A percentile compares a stretch with the other conserved stretches of the same genome.
Conservation (phyloP, 2,888 invertebrate species). For the Tenthredo amoena region DNA sequence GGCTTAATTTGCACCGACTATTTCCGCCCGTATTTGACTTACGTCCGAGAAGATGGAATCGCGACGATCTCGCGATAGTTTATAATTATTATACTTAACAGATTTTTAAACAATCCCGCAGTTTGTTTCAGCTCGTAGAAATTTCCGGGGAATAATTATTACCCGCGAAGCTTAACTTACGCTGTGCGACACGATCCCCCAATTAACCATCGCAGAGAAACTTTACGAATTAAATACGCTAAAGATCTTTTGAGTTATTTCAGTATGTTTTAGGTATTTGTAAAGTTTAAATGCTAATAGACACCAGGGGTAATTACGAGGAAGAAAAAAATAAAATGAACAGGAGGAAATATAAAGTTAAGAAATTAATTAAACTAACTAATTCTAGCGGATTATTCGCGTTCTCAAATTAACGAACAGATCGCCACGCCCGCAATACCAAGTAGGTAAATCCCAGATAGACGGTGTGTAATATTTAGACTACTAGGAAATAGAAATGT, state of each 20-base stretch:
- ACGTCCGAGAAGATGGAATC: conserved; percentile 24
- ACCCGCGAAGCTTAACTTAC: not conserved
- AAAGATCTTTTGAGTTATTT: not conserved
- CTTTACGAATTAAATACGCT: not conserved
- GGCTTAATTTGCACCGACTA: conserved; percentile 11
- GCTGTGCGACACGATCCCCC: not conserved
- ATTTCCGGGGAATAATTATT: not conserved
- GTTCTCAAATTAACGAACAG: not conserved
- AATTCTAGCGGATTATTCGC: not conserved
- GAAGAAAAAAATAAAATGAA: not conserved
- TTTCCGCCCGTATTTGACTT: conserved; percentile 12
- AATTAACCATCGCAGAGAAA: not conserved
- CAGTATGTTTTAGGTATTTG: not conserved
- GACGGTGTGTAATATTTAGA: not conserved
- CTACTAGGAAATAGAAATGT: not conserved
- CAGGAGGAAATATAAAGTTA: no score
- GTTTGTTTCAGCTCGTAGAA: not conserved
- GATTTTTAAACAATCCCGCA: not conserved
- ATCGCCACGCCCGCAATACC: conserved; percentile 18
- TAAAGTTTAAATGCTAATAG: not conserved
- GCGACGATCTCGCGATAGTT: conserved; percentile 9
- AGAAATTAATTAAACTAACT: not conserved
- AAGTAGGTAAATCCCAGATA: not conserved
- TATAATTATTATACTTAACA: conserved; percentile 3
- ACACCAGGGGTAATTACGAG: not conserved